phyloP scores from a whole-genome alignment of 1,140 invertebrate species.

The Panulirus ornatus region DNA sequence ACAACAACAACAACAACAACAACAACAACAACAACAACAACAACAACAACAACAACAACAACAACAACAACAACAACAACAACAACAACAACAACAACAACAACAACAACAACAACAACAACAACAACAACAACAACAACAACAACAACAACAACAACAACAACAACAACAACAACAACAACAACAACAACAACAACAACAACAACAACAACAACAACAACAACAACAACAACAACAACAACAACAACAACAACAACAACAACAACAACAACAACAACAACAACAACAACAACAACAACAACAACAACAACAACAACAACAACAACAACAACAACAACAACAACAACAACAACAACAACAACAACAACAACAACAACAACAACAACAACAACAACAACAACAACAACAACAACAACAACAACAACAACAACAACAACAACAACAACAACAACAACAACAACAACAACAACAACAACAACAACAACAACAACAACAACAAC shows the following conservation, averaged over 20 bases:
- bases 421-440: too few species aligned
- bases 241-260: background rate
- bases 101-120: constrained; percentile 6
- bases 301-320: background rate
- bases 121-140: constrained; percentile 9
- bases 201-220: background rate
- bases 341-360: background rate
- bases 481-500: background rate
- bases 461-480: background rate
- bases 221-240: background rate
- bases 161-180: background rate
- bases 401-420: too few species aligned
- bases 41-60: background rate
- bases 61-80: background rate
- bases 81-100: background rate
- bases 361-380: background rate
- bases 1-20: background rate
- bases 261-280: background rate
- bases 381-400: too few species aligned
- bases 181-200: background rate
- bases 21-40: background rate
- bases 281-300: too few species aligned
- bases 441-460: background rate
- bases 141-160: background rate
- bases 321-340: constrained; percentile 1